Evolutionary conservation across 2,113 vertebrate genomes (phyloP).

Genomic region (Labeo rohita): DNA sequence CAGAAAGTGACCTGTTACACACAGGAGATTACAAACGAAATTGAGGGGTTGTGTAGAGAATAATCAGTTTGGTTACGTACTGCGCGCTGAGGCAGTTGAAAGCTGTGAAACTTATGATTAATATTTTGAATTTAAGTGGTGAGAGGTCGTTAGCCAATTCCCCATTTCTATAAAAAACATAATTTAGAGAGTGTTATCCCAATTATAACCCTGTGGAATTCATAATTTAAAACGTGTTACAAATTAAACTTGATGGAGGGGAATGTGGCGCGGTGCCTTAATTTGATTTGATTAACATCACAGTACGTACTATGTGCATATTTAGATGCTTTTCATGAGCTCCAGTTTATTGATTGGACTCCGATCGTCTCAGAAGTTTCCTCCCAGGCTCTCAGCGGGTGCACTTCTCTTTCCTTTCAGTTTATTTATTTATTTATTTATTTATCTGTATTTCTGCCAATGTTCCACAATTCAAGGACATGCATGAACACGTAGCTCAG

Average conservation of each 20-base stretch:
- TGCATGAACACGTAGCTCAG: slow-evolving; percentile 28
- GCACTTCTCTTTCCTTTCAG: slow-evolving; percentile 1
- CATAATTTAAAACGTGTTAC: slow-evolving; percentile 43
- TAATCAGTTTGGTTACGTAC: not conserved
- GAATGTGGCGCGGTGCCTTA: slow-evolving; percentile 22
- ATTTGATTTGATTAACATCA: slow-evolving; percentile 43
- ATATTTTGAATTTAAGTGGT: slow-evolving; percentile 23
- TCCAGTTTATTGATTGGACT: slow-evolving; percentile 41
- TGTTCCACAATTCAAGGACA: slow-evolving; percentile 30
- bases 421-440: slow-evolving; percentile 19
- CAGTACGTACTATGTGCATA: slow-evolving; percentile 27
- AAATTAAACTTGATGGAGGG: slow-evolving; percentile 36
- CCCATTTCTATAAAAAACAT: slow-evolving; percentile 15
- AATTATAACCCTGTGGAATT: slow-evolving; percentile 39
- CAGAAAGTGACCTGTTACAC: not conserved
- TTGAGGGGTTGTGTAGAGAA: not conserved
- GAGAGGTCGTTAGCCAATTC: slow-evolving; percentile 21
- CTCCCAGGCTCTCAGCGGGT: slow-evolving; percentile 23
- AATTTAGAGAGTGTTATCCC: slow-evolving; percentile 20
- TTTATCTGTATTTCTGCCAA: slow-evolving; percentile 36
- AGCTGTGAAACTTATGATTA: slow-evolving; percentile 13
- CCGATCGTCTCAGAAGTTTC: slow-evolving; percentile 42
- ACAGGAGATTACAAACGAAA: not conserved
- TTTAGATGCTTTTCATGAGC: slow-evolving; percentile 30
- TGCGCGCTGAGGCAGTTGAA: not conserved